Evolutionary conservation across 2,113 vertebrate genomes (phyloP), one percentile per base, ranked within the genome.

Genomic region (Carollia perspicillata): DNA sequence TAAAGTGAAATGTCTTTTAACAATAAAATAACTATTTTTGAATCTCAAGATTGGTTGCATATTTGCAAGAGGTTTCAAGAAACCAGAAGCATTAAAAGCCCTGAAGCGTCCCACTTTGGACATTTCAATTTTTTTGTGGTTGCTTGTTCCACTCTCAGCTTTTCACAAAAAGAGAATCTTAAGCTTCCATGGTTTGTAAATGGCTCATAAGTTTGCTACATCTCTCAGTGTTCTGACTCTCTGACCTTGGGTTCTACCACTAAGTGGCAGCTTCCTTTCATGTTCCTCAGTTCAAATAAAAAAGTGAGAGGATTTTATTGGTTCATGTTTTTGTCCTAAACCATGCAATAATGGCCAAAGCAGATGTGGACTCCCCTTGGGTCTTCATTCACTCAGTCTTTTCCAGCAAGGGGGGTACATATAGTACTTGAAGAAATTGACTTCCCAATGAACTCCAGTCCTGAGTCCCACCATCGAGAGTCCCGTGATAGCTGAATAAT

Each of bases 231-330:
- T 79, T 23, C 69, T 84, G 44, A 86, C 28, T 75, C 30, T 81
- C 47, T 93, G 58, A 89, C 94, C 68, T 96, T 44, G 68, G 17
- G 8, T 75, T 94, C 77, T n/a, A 66, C 28, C 53, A 68, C 33
- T 84, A 51, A 75, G 74, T 96, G 60, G 23, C 65, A 93, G 84
- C 55, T 63, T 93, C 30, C 51, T 33, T 84, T 95, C 65, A 44
- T 30, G 26, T 90, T 66, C 90, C 74, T 95, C 63, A 42, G 74
- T 93, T 96, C 44, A 93, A 90, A 95, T 72, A 93, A 96, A 92
- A n/a, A 92, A 93, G 22, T 71, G 30, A 88, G 13, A 95, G 11
- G 72, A 79, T 5, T 47, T 0, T n/a, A 78, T 72, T 93, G 9
- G 28, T 63, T 93, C 11, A 8, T 89, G 71, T 6, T 93, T 95